A percentile compares a stretch with the other conserved stretches of the same genome.
Conservation (phyloP, 2,113 vertebrate species). For the Sinocyclocheilus anophthalmus region DNA sequence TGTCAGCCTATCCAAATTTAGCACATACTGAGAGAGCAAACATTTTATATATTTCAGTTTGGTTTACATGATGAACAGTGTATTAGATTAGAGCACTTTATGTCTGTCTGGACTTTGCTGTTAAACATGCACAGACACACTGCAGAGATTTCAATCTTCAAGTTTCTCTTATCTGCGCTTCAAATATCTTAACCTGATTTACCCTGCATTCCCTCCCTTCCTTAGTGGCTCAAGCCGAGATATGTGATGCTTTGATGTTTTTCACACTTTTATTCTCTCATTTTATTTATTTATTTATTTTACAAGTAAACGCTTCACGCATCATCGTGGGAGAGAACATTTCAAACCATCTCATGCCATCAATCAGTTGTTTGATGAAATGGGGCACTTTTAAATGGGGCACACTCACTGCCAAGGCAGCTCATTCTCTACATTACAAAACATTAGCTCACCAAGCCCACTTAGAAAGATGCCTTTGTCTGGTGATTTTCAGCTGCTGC, state of each 20-base stretch:
- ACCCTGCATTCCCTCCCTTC: slow-evolving; percentile 1
- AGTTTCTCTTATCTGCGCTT: slow-evolving; percentile 20
- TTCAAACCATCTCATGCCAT: not conserved
- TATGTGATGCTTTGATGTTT: slow-evolving; percentile 18
- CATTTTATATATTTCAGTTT: not conserved
- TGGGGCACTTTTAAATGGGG: not conserved
- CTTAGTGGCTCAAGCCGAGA: not conserved
- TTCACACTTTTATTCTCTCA: slow-evolving; percentile 8
- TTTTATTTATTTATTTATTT: not conserved
- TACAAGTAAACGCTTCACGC: not conserved
- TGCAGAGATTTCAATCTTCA: slow-evolving; percentile 18
- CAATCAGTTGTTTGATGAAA: not conserved
- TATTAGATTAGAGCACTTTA: not conserved
- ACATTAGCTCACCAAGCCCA: not conserved
- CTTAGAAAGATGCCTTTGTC: not conserved
- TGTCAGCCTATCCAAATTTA: not conserved
- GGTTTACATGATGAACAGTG: not conserved
- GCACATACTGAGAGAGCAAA: not conserved
- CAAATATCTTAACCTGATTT: slow-evolving; percentile 34
- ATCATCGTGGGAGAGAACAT: not conserved
- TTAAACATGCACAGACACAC: slow-evolving; percentile 27
- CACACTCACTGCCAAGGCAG: too few species aligned
- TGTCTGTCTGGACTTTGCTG: not conserved
- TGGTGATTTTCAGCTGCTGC: not conserved
- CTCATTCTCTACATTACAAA: not conserved